Conservation (phyloP, 2,797 vertebrate species). For the Centroberyx gerrardi region DNA sequence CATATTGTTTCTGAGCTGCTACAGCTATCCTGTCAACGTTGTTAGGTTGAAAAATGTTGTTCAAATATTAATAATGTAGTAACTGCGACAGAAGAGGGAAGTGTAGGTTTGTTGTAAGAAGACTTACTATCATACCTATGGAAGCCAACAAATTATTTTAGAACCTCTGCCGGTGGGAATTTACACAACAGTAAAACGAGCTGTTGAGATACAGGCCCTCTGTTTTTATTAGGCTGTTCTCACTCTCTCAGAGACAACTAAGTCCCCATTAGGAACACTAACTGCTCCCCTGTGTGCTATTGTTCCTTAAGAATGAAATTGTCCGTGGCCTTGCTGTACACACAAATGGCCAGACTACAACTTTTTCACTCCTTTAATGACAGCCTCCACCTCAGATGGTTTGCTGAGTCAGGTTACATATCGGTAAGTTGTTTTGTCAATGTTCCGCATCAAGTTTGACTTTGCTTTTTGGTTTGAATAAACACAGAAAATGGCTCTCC, state of each 20-base stretch:
- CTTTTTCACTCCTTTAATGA: conserved; percentile 54
- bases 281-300: conserved; percentile 61
- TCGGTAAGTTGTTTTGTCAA: conserved; percentile 20
- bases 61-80: conserved; percentile 47
- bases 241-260: conserved; percentile 49
- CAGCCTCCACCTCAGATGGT: conserved; percentile 26
- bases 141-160: conserved; percentile 21
- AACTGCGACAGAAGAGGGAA: conserved; percentile 17
- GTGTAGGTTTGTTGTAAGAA: conserved; percentile 19
- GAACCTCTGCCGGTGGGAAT: conserved; percentile 38
- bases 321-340: conserved; percentile 50
- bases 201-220: conserved; percentile 37
- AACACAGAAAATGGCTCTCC: conserved; percentile 33
- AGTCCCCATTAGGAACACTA: conserved; percentile 51
- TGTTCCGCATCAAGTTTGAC: conserved; percentile 46
- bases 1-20: conserved; percentile 58
- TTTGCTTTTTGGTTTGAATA: conserved; percentile 51
- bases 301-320: conserved; percentile 36
- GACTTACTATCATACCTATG: conserved; percentile 1
- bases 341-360: conserved; percentile 43
- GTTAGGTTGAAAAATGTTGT: conserved; percentile 43
- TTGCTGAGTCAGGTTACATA: conserved; percentile 41
- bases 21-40: conserved; percentile 44
- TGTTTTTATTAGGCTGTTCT: conserved; percentile 53
- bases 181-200: conserved; percentile 28